A percentile compares a stretch with the other conserved stretches of the same genome.
Conservation (phyloP, 2,113 vertebrate species). For the Limnothrissa miodon region DNA sequence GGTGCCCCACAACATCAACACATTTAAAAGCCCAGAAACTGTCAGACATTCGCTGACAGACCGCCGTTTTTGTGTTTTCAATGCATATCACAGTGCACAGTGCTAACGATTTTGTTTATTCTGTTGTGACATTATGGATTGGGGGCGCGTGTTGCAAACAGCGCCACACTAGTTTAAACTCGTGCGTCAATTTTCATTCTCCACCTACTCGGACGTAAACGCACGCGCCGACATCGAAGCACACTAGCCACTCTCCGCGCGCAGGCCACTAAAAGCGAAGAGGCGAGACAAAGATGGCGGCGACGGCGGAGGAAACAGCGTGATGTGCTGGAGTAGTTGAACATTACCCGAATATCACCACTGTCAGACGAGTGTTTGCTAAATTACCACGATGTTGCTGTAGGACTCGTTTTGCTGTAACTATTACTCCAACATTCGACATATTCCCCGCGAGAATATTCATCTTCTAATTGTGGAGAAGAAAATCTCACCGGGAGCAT, state of each 20-base stretch:
- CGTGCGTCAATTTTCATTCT: conserved; percentile 21
- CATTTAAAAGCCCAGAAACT: too few relatives aligned
- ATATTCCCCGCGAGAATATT: conserved; percentile 60
- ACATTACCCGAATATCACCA: conserved; percentile 49
- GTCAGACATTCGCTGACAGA: too few relatives aligned
- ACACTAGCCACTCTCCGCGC: conserved; percentile 46
- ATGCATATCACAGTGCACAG: too few relatives aligned
- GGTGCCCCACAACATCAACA: too few relatives aligned
- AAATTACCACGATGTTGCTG: conserved; percentile 61
- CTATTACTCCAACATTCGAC: conserved; percentile 48
- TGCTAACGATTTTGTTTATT: neutral
- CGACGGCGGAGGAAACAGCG: conserved; percentile 66
- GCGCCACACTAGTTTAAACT: conserved; percentile 18
- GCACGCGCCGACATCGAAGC: conserved; percentile 21
- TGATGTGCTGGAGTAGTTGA: conserved; percentile 67
- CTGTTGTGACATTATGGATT: neutral
- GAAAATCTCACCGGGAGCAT: conserved; percentile 76
- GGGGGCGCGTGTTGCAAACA: neutral
- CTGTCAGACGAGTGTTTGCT: conserved; percentile 54
- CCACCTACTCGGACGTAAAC: conserved; percentile 36
- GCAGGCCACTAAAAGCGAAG: conserved; percentile 57
- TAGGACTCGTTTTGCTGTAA: conserved; percentile 58
- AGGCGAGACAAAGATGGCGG: conserved; percentile 75
- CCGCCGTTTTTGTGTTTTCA: too few relatives aligned
- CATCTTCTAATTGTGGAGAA: conserved; percentile 59